Evolutionary conservation across 2,797 vertebrate species (phyloP).

Genomic region (Enteromius thamalakanensis): DNA sequence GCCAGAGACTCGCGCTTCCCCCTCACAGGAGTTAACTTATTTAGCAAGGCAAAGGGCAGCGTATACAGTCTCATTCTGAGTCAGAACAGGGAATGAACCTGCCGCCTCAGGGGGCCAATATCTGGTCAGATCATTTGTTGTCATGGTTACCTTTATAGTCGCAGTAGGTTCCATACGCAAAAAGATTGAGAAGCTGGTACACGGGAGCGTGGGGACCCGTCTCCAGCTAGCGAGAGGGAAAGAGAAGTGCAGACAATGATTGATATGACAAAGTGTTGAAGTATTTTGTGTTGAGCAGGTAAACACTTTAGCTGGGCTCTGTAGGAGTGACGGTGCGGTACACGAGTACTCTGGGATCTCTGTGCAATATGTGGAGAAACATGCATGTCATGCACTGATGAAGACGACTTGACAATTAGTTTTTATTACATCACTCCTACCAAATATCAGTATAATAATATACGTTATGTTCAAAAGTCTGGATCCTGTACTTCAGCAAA

Average conservation of each 20-base stretch:
- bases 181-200: conserved; percentile 93
- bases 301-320: conserved; percentile 16
- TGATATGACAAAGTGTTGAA: conserved; percentile 27
- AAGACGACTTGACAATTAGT: background rate
- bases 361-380: conserved; percentile 11
- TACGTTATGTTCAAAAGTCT: background rate
- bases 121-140: conserved; percentile 55
- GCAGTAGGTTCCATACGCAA: conserved; percentile 94
- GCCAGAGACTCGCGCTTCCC: background rate
- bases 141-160: conserved; percentile 90
- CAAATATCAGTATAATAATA: background rate
- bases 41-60: conserved; percentile 29
- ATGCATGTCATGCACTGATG: background rate
- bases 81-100: conserved; percentile 69
- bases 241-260: conserved; percentile 22
- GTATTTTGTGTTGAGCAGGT: conserved; percentile 23
- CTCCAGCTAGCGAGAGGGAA: conserved; percentile 74
- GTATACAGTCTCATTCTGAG: conserved; percentile 33
- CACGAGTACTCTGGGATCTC: conserved; percentile 6
- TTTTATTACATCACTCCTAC: background rate
- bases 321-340: background rate
- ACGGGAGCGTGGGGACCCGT: conserved; percentile 87
- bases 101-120: conserved; percentile 61
- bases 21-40: conserved; percentile 29
- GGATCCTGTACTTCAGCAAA: too few species aligned